Evolutionary conservation across 2,797 vertebrate genomes (phyloP), one percentile per base, ranked within the genome.

Genomic region (Thripadectes ignobilis): DNA sequence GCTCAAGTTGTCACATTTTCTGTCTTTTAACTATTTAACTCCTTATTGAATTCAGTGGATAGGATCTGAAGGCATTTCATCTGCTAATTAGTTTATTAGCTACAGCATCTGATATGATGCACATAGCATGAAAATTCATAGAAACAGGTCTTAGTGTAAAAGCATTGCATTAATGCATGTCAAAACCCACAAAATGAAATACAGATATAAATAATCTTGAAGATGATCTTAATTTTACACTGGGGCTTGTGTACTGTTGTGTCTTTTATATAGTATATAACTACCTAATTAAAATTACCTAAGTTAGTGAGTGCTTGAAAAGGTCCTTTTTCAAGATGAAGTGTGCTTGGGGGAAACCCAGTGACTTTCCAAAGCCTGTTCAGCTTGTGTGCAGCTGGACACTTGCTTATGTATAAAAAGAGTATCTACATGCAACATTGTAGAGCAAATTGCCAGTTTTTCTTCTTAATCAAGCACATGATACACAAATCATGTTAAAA

Each of bases 1-100:
- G 55, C 34, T 94, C 71, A 77, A 34, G 67, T 27, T n/a, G 55
- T 86, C 77, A 17, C 14, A 24, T 83, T 67, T 85, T 89, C 81
- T 73, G 45, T 41, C 39, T 79, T 84, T 95, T 80, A 79, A 82
- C 54, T 88, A 30, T 92, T 94, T 95, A 87, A 86, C 71, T 92
- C 48, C 63, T 92, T 76, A 71, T 23, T 72, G 80, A 85, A 88
- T 92, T 90, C 71, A 68, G 43, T 21, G 4, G 62, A 43, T 61
- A 46, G 61, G 43, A 48, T 81, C 79, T n/a, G 55, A 85, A 62
- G 29, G 8, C 22, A 54, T 77, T 93, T 95, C 55, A 73, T 54
- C 77, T 91, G 59, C 66, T 88, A 71, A 92, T 94, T 80, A 85
- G 38, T 94, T 90, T 85, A 75, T 74, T 54, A 85, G 52, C 59